phyloP scores from a whole-genome alignment of 2,797 vertebrate species.

The Melanotaenia trifasciata region DNA sequence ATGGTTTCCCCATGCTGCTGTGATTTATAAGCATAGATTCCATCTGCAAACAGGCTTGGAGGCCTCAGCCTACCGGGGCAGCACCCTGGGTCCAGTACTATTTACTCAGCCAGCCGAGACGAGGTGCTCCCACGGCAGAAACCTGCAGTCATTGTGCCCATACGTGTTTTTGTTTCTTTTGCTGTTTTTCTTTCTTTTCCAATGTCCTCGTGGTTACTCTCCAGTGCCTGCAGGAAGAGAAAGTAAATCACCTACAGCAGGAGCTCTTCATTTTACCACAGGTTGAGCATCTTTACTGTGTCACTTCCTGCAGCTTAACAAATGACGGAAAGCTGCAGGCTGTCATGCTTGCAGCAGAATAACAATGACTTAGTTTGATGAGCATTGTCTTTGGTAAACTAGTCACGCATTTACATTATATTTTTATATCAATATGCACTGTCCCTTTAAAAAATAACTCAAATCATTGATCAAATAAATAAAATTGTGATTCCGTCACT shows the following conservation, averaged over 20 bases:
- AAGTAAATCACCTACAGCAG: conserved; percentile 55
- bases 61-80: conserved; percentile 70
- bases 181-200: conserved; percentile 44
- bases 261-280: conserved; percentile 49
- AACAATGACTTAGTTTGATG: conserved; percentile 53
- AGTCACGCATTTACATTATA: conserved; percentile 58
- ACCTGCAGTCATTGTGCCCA: conserved; percentile 55
- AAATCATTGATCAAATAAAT: too few relatives aligned
- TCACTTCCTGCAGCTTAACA: conserved; percentile 72
- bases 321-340: conserved; percentile 72
- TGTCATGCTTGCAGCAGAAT: conserved; percentile 34
- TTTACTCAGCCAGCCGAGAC: conserved; percentile 78
- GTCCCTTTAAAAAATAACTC: too few relatives aligned
- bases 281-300: conserved; percentile 67
- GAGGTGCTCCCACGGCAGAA: conserved; percentile 58
- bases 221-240: conserved; percentile 42
- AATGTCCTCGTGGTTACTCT: conserved; percentile 38
- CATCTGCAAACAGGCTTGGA: conserved; percentile 78
- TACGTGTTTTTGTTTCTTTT: conserved; percentile 2
- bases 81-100: conserved; percentile 75
- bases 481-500: not conserved
- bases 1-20: conserved; percentile 66
- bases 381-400: conserved; percentile 50
- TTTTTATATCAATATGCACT: conserved; percentile 52
- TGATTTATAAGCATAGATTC: conserved; percentile 81